Evolutionary conservation across 2,797 vertebrate genomes (phyloP), one percentile per base, ranked within the genome.

Genomic region (Sebastes iracundus): DNA sequence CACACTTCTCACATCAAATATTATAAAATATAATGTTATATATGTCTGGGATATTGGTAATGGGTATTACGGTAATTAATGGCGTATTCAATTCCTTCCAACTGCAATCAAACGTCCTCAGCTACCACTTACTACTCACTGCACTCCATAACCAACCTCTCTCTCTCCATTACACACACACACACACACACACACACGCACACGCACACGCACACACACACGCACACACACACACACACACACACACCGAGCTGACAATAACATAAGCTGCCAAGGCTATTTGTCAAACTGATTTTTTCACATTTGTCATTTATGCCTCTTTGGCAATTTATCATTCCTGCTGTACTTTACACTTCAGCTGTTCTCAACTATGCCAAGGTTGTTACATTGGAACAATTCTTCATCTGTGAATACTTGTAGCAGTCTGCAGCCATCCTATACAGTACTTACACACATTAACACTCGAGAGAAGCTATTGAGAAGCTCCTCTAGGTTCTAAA

Each of bases 281-380:
- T 85, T 55, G 61, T 88, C 89, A 82, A 33, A 74, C 79, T 33
- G 78, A 71, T 70, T 84, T 79, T 70, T 72, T 58, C 76, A 79
- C 68, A 82, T 88, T 85, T 84, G 72, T 85, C 79, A 81, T 81
- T 63, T 73, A 25, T 70, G 80, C 72, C 25, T 75, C 52, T 61
- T 66, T 33, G 75, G 38, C 63, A 33, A 38, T 81, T 83, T 23
- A 49, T 90, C 80, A 67, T 66, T 59, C 49, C 14, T 3, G 75
- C 72, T 70, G 77, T 30, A 18, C 79, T 61, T 87, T 58, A 70
- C 80, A 85, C 78, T 59, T 74, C 56, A 64, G 77, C 78, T 75
- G 75, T 35, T 83, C 67, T 49, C 61, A 7, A 1, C 18, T 22
- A n/a, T 5, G 16, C 59, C 16, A 2, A 46, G 61, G 68, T 64